Evolutionary conservation across 2,113 vertebrate genomes (phyloP).

Genomic region (Spea bombifrons): DNA sequence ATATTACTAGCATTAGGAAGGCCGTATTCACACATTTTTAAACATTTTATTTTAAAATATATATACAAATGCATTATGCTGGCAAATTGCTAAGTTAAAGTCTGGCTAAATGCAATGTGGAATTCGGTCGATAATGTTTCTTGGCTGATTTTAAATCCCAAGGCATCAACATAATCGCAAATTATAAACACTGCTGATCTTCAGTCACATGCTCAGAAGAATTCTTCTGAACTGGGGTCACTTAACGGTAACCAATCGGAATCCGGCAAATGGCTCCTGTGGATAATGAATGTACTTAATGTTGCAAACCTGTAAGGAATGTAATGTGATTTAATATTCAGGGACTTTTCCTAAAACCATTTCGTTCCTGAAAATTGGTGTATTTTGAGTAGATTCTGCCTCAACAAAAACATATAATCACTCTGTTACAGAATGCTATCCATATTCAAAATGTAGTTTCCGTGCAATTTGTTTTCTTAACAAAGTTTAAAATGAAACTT

Average conservation of each 20-base stretch:
- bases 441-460: too few relatives aligned
- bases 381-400: too few relatives aligned
- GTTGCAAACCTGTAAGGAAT: constrained; percentile 4
- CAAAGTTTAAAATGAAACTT: too few relatives aligned
- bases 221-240: constrained; percentile 4
- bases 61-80: constrained; percentile 35
- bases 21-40: background rate
- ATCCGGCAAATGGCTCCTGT: background rate
- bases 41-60: constrained; percentile 30
- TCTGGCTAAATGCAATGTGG: constrained; percentile 38
- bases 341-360: background rate
- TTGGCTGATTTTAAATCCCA: constrained; percentile 33
- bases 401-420: too few relatives aligned
- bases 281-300: constrained; percentile 6
- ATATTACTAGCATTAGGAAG: too few relatives aligned
- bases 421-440: too few relatives aligned
- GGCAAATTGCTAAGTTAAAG: constrained; percentile 41
- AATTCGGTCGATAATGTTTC: constrained; percentile 11
- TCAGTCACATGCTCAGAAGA: constrained; percentile 4
- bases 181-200: constrained; percentile 21
- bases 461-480: too few relatives aligned
- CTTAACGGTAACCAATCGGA: constrained; percentile 4
- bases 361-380: too few relatives aligned
- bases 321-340: constrained; percentile 7
- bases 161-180: constrained; percentile 23